Conservation (phyloP, 2,888 invertebrate species). For the Petrolisthes manimaculis region DNA sequence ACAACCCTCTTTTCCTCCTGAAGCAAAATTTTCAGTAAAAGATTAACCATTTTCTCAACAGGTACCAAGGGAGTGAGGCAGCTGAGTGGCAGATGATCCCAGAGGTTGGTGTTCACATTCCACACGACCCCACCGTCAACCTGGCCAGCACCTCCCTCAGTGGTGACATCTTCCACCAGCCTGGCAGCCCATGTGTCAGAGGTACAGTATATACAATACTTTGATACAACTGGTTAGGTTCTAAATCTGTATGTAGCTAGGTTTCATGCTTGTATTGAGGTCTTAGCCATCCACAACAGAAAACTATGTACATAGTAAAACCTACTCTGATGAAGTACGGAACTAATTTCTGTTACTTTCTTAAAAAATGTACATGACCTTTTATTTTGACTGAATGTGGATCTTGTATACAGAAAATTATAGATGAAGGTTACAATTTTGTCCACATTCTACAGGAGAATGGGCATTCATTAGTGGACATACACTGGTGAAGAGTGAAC, state of each 20-base stretch:
- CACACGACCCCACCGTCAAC: slow-evolving; percentile 63
- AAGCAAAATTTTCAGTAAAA: too few species aligned
- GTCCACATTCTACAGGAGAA: slow-evolving; percentile 46
- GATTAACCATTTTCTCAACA: background rate
- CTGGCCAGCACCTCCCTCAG: slow-evolving; percentile 63
- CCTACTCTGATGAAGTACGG: too few species aligned
- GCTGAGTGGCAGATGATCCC: slow-evolving; percentile 57
- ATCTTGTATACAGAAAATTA: too few species aligned
- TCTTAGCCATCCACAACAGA: too few species aligned
- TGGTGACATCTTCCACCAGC: slow-evolving; percentile 65
- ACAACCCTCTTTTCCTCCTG: too few species aligned
- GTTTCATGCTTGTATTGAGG: background rate
- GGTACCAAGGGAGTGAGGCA: slow-evolving; percentile 62
- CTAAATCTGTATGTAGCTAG: background rate
- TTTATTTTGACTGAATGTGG: too few species aligned
- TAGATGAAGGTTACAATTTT: too few species aligned
- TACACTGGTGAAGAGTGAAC: slow-evolving; percentile 57
- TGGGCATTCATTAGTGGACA: slow-evolving; percentile 63
- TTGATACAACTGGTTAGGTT: background rate
- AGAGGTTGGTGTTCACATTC: slow-evolving; percentile 63
- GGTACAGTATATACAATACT: slow-evolving; percentile 44
- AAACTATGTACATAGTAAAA: background rate
- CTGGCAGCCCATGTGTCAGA: slow-evolving; percentile 65
- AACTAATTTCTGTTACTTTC: too few species aligned
- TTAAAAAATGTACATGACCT: background rate